These are phyloP conservation scores for Burhinus bistriatus DNA, from an alignment of 2,113 vertebrate genomes.

Conservation along the genomic window DNA sequence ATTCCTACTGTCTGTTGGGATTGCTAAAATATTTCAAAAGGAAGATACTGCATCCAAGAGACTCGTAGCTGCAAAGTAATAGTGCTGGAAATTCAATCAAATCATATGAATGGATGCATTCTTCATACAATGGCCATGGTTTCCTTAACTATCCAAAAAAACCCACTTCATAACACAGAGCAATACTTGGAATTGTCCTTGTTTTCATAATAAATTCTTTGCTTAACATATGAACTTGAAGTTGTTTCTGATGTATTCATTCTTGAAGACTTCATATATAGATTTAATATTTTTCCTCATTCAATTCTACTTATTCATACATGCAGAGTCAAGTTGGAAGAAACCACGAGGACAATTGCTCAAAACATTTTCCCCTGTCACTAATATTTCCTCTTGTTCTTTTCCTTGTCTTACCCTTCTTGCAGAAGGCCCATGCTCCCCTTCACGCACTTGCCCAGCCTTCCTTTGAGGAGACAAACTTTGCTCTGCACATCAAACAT, in stretches of 20 bases:
- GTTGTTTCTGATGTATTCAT: neutral
- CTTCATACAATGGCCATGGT: neutral
- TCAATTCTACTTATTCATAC: neutral
- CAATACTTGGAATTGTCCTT: neutral
- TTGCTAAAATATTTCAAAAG: neutral
- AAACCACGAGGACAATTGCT: neutral
- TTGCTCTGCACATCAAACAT: neutral
- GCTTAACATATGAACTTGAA: neutral
- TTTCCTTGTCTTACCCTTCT: neutral
- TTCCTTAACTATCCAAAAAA: conserved; percentile 14
- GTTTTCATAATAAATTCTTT: neutral
- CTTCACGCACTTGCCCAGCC: neutral
- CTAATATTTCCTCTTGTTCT: neutral
- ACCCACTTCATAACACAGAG: neutral
- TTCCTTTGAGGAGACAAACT: neutral
- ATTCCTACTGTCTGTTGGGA: neutral
- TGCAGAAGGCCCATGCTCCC: neutral
- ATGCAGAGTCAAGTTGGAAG: neutral
- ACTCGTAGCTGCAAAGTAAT: neutral
- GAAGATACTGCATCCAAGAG: neutral
- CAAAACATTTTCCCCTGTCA: neutral
- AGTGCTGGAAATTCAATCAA: neutral
- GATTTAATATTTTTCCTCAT: neutral
- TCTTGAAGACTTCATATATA: neutral
- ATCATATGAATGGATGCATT: neutral